phyloP scores from a whole-genome alignment of 1,140 invertebrate genomes.

The Agrilus planipennis region DNA sequence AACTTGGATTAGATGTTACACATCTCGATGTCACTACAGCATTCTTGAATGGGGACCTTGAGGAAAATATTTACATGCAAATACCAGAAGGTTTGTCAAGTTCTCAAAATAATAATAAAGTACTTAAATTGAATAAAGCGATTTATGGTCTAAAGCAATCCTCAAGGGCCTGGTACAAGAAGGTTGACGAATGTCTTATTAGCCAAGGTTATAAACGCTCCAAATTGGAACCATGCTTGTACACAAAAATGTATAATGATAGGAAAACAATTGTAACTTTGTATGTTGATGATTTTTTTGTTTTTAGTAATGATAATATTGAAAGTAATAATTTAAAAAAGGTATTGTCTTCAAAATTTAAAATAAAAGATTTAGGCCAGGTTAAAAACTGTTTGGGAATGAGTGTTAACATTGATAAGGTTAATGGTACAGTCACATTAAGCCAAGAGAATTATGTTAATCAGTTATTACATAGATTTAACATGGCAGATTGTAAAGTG shows the following conservation, averaged over 20 bases:
- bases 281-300: conserved; percentile 6
- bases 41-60: conserved; percentile 33
- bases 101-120: conserved; percentile 15
- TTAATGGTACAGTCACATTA: too few relatives aligned
- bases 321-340: conserved; percentile 1
- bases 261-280: conserved; percentile 20
- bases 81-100: conserved; percentile 15
- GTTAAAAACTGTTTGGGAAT: conserved; percentile 2
- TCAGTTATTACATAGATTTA: too few relatives aligned
- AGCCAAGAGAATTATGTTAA: too few relatives aligned
- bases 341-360: background rate
- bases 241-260: conserved; percentile 8
- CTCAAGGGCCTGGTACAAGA: conserved; percentile 16
- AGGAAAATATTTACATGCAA: conserved; percentile 13
- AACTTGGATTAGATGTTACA: conserved; percentile 19
- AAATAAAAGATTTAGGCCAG: conserved; percentile 6
- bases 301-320: conserved; percentile 5
- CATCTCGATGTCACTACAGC: conserved; percentile 25
- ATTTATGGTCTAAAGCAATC: conserved; percentile 29
- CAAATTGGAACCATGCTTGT: conserved; percentile 9
- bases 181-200: conserved; percentile 1
- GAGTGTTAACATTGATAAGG: background rate
- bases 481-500: too few relatives aligned
- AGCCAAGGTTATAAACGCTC: conserved; percentile 5
- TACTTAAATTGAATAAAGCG: conserved; percentile 13